These are phyloP conservation scores for Temnothorax ravouxi DNA, from an alignment of 2,888 invertebrate genomes.

Conservation along the genomic window DNA sequence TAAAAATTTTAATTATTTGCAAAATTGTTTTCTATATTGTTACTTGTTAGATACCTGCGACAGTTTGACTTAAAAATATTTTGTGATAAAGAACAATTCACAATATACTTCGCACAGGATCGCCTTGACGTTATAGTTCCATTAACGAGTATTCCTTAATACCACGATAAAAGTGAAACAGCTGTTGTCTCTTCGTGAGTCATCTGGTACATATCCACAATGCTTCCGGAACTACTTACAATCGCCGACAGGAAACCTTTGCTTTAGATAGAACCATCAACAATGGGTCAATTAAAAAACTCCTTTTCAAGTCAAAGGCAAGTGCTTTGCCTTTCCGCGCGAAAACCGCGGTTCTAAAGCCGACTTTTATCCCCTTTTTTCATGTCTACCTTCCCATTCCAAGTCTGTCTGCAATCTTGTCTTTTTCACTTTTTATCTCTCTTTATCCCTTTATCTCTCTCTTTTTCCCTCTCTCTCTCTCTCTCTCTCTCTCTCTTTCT, in stretches of 20 bases:
- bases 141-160: not conserved
- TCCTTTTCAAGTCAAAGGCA: conserved; percentile 22
- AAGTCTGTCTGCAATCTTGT: conserved; percentile 23
- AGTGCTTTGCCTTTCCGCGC: conserved; percentile 21
- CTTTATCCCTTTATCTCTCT: not conserved
- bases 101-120: not conserved
- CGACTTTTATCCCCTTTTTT: conserved; percentile 17
- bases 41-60: not conserved
- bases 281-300: conserved; percentile 61
- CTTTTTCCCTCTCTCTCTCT: not conserved
- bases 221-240: conserved; percentile 8
- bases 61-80: not conserved
- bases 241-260: conserved; percentile 6
- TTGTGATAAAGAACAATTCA: not conserved
- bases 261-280: conserved; percentile 24
- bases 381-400: not conserved
- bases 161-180: not conserved
- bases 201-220: not conserved
- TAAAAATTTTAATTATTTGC: not conserved
- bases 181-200: not conserved
- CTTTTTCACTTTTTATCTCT: conserved; percentile 10
- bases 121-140: not conserved
- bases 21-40: not conserved
- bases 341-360: conserved; percentile 37
- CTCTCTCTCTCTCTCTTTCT: not conserved